These are phyloP conservation scores for Crotophaga sulcirostris DNA, from an alignment of 2,113 vertebrate species.

Conservation along the genomic window DNA sequence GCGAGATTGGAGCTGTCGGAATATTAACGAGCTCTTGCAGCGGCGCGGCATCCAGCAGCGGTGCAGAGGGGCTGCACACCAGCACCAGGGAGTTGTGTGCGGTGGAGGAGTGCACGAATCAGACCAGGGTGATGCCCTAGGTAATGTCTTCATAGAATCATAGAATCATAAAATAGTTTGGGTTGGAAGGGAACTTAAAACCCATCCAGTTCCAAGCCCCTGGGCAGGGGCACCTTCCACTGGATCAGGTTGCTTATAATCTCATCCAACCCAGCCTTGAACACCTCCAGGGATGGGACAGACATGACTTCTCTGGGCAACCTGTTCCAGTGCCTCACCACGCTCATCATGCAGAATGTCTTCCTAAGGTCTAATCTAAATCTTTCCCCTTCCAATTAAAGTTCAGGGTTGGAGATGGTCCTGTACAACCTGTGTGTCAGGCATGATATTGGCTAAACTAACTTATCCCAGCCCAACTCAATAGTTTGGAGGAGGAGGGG, in stretches of 20 bases:
- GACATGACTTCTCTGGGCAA: too few relatives aligned
- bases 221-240: too few relatives aligned
- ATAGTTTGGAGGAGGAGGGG: neutral
- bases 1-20: neutral
- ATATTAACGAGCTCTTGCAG: slow-evolving; percentile 51
- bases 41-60: neutral
- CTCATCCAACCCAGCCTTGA: too few relatives aligned
- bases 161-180: neutral
- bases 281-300: too few relatives aligned
- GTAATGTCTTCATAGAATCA: neutral
- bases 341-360: too few relatives aligned
- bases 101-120: neutral
- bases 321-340: too few relatives aligned
- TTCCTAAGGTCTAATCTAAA: too few relatives aligned
- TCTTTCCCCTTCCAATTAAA: too few relatives aligned
- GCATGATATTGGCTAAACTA: neutral
- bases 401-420: too few relatives aligned
- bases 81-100: fast-evolving
- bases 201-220: too few relatives aligned
- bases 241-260: too few relatives aligned
- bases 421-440: neutral
- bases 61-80: fast-evolving
- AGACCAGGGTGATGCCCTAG: neutral
- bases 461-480: neutral
- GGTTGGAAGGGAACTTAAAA: too few relatives aligned